Base-by-base conservation (phyloP, 2,797 vertebrate species). In the Lindbergichthys nudifrons region DNA sequence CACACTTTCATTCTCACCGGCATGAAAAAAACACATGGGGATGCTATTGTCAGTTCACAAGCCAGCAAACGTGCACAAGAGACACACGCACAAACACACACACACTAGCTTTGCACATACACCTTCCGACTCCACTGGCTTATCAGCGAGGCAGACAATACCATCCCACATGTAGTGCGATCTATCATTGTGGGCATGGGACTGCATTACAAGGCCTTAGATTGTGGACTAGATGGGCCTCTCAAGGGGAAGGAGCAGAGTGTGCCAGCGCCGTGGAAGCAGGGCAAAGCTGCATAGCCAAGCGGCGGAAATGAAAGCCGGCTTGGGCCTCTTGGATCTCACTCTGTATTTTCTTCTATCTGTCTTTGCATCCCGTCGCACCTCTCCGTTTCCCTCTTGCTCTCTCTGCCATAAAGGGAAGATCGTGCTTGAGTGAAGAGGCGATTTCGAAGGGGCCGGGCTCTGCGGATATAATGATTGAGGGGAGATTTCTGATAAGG, bases 201-300 rank as follows among this genome's bases (percentile, higher is more conserved):
- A 94, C 90, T 88, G 90, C 84, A 92, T 94, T 91, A 92, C 89
- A 91, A 90, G 91, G 88, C 87, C 90, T 91, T 79, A 91, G 92
- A 93, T 93, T 90, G 86, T 87, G 89, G 89, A 86, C 88, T 86
- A 88, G 90, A 93, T 91, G 87, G 82, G 86, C 74, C 85, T 90
- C 92, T 92, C 90, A 70, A 80, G 88, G 85, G 91, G 89, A 81
- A 83, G 76, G 23, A 82, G 81, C 36, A 5, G 81, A 75, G 83
- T 88, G 87, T 88, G 84, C 84, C 85, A 91, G 85, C 87, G 83
- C 77, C 56, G 59, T 82, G 88, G 81, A 92, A 89, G 82, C 68
- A 23, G 74, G 85, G 81, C 80, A 87, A 87, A 84, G 89, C 89
- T 82, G 88, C 86, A 91, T 75, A 86, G 83, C 81, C 85, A 85